These are phyloP conservation scores for Myotis daubentonii DNA, from an alignment of 2,797 vertebrate species.

Conservation along the genomic window DNA sequence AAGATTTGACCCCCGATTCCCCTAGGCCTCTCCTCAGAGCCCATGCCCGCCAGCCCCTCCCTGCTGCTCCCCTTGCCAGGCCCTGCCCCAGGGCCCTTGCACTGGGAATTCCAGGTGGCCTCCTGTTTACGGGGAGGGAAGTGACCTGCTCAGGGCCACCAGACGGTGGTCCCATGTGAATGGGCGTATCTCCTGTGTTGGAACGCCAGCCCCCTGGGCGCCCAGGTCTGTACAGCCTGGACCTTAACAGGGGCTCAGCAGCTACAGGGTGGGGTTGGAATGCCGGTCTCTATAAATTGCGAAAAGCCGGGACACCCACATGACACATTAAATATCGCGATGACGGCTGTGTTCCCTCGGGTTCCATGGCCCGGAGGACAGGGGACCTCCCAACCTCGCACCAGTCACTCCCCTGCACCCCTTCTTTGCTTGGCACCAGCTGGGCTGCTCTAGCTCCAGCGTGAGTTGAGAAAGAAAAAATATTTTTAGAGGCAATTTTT, in stretches of 20 bases:
- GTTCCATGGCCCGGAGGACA: accelerated
- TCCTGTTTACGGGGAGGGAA: background rate
- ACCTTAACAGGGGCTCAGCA: accelerated
- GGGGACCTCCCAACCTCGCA: accelerated
- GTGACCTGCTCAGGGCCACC: background rate
- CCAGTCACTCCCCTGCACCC: background rate
- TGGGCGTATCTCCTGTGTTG: accelerated
- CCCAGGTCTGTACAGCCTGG: background rate
- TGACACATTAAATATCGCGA: accelerated
- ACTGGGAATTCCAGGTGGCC: background rate
- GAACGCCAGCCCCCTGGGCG: accelerated
- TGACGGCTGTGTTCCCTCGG: background rate
- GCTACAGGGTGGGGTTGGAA: background rate
- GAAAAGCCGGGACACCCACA: background rate
- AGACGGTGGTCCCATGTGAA: accelerated
- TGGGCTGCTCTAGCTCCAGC: conserved; percentile 24
- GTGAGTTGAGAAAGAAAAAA: conserved; percentile 51
- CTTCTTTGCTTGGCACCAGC: background rate
- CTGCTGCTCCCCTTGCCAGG: background rate
- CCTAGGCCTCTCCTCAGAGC: background rate
- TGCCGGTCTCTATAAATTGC: background rate
- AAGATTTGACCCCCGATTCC: background rate
- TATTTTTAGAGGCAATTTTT: conserved; percentile 64
- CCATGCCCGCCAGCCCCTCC: background rate
- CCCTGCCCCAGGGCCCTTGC: background rate